A percentile compares a stretch with the other conserved stretches of the same genome.
phyloP scores from a whole-genome alignment of 2,888 invertebrate genomes.

The Phytoseiulus persimilis region DNA sequence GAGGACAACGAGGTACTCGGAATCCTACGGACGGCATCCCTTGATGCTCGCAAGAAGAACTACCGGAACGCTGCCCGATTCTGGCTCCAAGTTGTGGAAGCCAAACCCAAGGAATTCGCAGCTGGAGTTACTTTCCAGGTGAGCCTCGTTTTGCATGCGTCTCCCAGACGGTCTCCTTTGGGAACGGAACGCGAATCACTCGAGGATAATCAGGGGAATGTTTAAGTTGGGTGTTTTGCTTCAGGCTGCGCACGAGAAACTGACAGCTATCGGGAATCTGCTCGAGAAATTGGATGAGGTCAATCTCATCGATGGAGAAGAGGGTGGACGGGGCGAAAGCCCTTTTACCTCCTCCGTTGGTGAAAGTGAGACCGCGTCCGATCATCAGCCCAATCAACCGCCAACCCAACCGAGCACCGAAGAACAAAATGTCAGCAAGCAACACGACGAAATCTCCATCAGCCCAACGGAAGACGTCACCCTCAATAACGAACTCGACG shows the following conservation, averaged over 20 bases:
- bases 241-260: constrained; percentile 15
- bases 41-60: neutral
- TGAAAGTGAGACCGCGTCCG: neutral
- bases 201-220: too few species aligned
- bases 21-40: neutral
- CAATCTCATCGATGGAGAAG: neutral
- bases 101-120: constrained; percentile 26
- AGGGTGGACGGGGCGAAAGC: neutral
- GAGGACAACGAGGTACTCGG: constrained; percentile 17
- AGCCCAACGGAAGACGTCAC: neutral
- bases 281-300: constrained; percentile 20
- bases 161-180: too few species aligned
- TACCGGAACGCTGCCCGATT: constrained; percentile 11
- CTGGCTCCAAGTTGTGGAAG: constrained; percentile 15
- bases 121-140: constrained; percentile 20
- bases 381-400: too few species aligned
- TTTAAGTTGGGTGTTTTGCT: too few species aligned
- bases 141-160: too few species aligned
- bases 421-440: neutral
- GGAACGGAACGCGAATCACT: too few species aligned
- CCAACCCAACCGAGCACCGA: too few species aligned
- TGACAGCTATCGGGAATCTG: neutral
- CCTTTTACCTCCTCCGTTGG: neutral
- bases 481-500: neutral
- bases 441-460: neutral